Evolutionary conservation across 2,888 invertebrate genomes (phyloP).

Genomic region (Philopedon plagiatum): DNA sequence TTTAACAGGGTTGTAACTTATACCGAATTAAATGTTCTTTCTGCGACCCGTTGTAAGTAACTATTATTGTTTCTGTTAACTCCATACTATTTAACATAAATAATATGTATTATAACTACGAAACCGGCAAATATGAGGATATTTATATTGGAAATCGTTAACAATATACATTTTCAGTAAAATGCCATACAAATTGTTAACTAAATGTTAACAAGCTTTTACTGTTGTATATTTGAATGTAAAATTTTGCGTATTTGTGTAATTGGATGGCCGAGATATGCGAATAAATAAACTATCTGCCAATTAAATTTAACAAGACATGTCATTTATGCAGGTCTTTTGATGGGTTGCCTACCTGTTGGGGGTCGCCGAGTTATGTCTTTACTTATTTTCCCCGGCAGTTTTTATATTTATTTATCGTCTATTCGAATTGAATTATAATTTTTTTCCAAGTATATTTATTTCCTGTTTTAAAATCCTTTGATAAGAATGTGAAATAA

Average conservation of each 20-base stretch:
- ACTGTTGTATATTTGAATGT: constrained; percentile 42
- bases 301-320: constrained; percentile 50
- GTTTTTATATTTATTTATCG: neutral
- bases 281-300: constrained; percentile 48
- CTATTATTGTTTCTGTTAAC: no score
- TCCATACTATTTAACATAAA: no score
- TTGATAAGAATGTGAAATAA: no score
- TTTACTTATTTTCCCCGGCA: constrained; percentile 29
- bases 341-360: constrained; percentile 37
- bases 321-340: constrained; percentile 43
- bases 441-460: no score
- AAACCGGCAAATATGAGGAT: neutral
- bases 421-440: neutral
- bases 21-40: no score
- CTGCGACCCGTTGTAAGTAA: no score
- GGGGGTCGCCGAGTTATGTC: constrained; percentile 45
- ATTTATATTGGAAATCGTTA: constrained; percentile 29
- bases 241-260: constrained; percentile 47
- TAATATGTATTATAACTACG: neutral
- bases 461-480: no score
- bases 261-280: constrained; percentile 41
- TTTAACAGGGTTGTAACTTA: no score
- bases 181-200: constrained; percentile 47
- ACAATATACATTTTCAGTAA: constrained; percentile 34
- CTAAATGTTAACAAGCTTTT: constrained; percentile 47